phyloP scores from a whole-genome alignment of 2,888 invertebrate species.

The Crioceris asparagi region DNA sequence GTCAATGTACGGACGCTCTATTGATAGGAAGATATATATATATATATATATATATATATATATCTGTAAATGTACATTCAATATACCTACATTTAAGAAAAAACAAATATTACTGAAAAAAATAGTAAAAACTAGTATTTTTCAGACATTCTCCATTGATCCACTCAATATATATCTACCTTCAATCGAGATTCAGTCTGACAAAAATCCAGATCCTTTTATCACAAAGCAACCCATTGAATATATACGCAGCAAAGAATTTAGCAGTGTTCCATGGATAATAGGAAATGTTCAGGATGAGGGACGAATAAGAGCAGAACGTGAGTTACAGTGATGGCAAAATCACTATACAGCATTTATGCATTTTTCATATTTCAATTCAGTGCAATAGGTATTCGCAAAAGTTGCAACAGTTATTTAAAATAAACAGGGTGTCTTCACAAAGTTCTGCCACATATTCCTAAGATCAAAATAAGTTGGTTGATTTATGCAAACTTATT shows the following conservation, averaged over 20 bases:
- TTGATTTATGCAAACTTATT: no score
- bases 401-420: no score
- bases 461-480: no score
- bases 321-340: no score
- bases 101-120: background rate
- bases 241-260: conserved; percentile 32
- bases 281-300: conserved; percentile 39
- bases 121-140: conserved; percentile 6
- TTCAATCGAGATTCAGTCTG: conserved; percentile 34
- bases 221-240: conserved; percentile 35
- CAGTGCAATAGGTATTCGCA: no score
- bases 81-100: background rate
- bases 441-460: no score
- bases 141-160: conserved; percentile 40
- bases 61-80: background rate
- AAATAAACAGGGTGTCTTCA: no score
- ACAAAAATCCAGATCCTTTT: conserved; percentile 33
- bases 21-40: no score
- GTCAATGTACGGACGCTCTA: no score
- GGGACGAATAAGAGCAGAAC: conserved; percentile 40
- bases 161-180: conserved; percentile 40
- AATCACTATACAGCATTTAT: no score
- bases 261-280: conserved; percentile 39
- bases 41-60: no score
- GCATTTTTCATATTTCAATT: no score